Percentiles rank a stretch among this genome's conserved stretches.
Evolutionary conservation across 2,797 vertebrate genomes (phyloP).

Genomic region (Distichodus sexfasciatus): DNA sequence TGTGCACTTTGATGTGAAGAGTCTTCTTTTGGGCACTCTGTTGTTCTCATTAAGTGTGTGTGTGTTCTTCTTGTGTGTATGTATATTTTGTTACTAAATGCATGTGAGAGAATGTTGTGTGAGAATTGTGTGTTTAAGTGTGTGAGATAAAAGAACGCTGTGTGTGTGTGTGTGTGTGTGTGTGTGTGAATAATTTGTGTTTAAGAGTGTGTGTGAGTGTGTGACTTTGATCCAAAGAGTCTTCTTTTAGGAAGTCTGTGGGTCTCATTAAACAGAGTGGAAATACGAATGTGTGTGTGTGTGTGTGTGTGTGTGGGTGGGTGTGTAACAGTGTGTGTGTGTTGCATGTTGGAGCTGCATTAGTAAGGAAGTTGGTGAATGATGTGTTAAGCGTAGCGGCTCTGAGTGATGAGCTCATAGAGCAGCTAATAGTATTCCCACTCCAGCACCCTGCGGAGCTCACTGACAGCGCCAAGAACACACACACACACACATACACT

Average conservation of each 20-base stretch:
- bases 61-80: constrained; percentile 14
- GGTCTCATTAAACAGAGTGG: no score
- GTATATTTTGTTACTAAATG: constrained; percentile 20
- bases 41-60: not conserved
- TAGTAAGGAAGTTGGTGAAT: constrained; percentile 77
- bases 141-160: no score
- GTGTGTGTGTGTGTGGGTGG: constrained; percentile 6
- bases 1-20: constrained; percentile 7
- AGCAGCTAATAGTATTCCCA: constrained; percentile 76
- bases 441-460: constrained; percentile 60
- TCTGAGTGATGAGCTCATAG: constrained; percentile 74
- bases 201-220: no score
- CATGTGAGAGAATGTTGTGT: no score
- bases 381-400: constrained; percentile 78
- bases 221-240: no score
- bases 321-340: constrained; percentile 17
- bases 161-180: constrained; percentile 8
- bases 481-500: not conserved
- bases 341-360: constrained; percentile 74
- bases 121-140: constrained; percentile 19
- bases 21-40: constrained; percentile 11
- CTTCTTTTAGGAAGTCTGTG: no score
- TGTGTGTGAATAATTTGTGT: constrained; percentile 17
- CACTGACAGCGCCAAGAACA: not conserved
- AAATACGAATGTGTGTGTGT: no score